A percentile compares a stretch with the other conserved stretches of the same genome.
phyloP scores from a whole-genome alignment of 1,140 invertebrate genomes.

The Drosophila bipectinata region DNA sequence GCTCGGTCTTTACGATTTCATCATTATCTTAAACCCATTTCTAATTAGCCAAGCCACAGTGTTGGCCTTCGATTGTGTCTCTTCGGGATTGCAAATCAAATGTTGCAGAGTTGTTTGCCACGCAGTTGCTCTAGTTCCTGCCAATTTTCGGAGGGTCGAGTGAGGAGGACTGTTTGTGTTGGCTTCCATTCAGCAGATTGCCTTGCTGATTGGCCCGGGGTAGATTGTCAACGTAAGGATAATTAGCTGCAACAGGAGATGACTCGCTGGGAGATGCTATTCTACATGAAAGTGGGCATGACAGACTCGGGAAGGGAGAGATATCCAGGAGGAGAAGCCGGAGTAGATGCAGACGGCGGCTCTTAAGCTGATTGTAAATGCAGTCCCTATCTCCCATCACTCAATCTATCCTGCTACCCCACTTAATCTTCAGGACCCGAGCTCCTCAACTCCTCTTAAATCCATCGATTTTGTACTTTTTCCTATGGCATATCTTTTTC shows the following conservation, averaged over 20 bases:
- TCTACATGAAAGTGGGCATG: neutral
- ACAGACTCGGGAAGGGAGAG: neutral
- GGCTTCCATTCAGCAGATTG: slow-evolving; percentile 41
- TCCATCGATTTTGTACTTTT: slow-evolving; percentile 64
- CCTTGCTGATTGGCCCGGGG: slow-evolving; percentile 37
- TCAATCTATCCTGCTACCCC: neutral
- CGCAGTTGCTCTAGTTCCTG: slow-evolving; percentile 42
- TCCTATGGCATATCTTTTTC: slow-evolving; percentile 5
- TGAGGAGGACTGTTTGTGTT: slow-evolving; percentile 27
- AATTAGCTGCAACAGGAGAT: slow-evolving; percentile 64
- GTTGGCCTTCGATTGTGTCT: slow-evolving; percentile 4
- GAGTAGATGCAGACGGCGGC: slow-evolving; percentile 7
- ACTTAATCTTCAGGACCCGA: slow-evolving; percentile 11
- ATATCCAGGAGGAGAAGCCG: neutral
- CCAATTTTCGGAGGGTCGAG: slow-evolving; percentile 39
- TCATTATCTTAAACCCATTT: neutral
- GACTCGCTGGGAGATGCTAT: neutral
- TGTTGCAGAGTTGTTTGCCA: slow-evolving; percentile 24
- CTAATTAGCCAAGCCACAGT: slow-evolving; percentile 27
- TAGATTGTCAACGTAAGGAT: slow-evolving; percentile 43
- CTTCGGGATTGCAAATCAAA: slow-evolving; percentile 18
- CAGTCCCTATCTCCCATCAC: slow-evolving; percentile 33
- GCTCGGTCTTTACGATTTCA: no score
- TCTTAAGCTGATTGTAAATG: slow-evolving; percentile 53
- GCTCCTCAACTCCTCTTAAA: slow-evolving; percentile 8